Conservation (phyloP, 2,888 invertebrate genomes). For the Alitta virens region DNA sequence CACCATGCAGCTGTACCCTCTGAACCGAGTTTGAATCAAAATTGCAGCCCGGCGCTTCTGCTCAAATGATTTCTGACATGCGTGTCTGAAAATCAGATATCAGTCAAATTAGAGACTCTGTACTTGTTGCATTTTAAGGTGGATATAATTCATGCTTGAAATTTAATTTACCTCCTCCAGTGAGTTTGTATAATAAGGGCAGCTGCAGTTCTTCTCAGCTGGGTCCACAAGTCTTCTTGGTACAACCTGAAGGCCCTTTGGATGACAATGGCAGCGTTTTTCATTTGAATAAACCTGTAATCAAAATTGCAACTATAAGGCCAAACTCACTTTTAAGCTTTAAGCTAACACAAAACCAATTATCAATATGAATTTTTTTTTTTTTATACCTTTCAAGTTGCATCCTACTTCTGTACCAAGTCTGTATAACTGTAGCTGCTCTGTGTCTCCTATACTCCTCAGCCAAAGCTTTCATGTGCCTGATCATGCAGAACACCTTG, state of each 20-base stretch:
- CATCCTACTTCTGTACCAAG: neutral
- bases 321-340: too few relatives aligned
- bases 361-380: too few relatives aligned
- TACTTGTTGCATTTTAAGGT: too few relatives aligned
- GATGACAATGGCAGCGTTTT: neutral
- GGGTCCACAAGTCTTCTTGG: too few relatives aligned
- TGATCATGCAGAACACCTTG: too few relatives aligned
- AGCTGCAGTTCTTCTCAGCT: neutral
- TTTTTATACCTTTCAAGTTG: neutral
- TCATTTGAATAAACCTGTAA: neutral
- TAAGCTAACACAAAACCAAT: too few relatives aligned
- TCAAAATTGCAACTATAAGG: too few relatives aligned
- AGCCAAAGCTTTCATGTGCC: neutral
- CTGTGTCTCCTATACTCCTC: neutral
- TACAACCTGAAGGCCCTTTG: neutral
- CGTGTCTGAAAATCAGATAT: too few relatives aligned
- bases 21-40: neutral
- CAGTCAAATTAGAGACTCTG: too few relatives aligned
- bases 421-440: constrained; percentile 10
- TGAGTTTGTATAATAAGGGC: neutral
- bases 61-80: neutral
- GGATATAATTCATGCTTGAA: too few relatives aligned
- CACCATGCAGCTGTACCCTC: neutral
- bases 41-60: constrained; percentile 17
- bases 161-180: neutral